Conservation (phyloP, 1,140 invertebrate species). For the Drosophila arizonae region DNA sequence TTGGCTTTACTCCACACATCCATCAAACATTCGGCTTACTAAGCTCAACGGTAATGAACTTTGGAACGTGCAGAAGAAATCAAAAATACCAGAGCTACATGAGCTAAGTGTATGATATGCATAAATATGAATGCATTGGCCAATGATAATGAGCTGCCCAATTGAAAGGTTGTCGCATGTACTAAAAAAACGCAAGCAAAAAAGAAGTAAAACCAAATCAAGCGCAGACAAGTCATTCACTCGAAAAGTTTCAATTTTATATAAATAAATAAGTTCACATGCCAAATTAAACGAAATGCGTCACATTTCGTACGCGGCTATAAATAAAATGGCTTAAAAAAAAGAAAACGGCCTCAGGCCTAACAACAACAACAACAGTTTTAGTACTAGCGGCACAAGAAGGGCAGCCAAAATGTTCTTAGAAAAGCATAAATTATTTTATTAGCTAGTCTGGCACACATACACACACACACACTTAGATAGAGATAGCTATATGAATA, state of each 20-base stretch:
- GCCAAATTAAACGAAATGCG: slow-evolving; percentile 59
- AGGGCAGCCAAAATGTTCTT: slow-evolving; percentile 54
- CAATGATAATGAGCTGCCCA: slow-evolving; percentile 33
- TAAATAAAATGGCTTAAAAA: slow-evolving; percentile 57
- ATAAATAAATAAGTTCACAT: slow-evolving; percentile 50
- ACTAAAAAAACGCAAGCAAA: slow-evolving; percentile 21
- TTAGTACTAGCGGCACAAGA: slow-evolving; percentile 26
- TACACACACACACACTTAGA: neutral
- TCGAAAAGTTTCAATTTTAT: slow-evolving; percentile 19
- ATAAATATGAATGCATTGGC: slow-evolving; percentile 7
- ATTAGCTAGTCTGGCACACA: slow-evolving; percentile 45
- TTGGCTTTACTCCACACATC: slow-evolving; percentile 48
- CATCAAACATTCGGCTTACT: slow-evolving; percentile 45
- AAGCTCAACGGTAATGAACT: slow-evolving; percentile 43
- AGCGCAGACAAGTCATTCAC: slow-evolving; percentile 54
- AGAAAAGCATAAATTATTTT: slow-evolving; percentile 62
- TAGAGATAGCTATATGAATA: neutral
- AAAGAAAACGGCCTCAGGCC: slow-evolving; percentile 10
- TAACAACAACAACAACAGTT: slow-evolving; percentile 24
- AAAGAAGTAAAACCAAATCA: slow-evolving; percentile 4
- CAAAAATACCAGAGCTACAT: slow-evolving; percentile 21
- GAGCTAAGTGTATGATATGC: slow-evolving; percentile 35
- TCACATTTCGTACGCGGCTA: slow-evolving; percentile 54
- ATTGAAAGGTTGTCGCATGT: slow-evolving; percentile 57
- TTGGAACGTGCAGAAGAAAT: slow-evolving; percentile 42